Conservation (phyloP, 23 tunicate species). For the Ciona savignyi region DNA sequence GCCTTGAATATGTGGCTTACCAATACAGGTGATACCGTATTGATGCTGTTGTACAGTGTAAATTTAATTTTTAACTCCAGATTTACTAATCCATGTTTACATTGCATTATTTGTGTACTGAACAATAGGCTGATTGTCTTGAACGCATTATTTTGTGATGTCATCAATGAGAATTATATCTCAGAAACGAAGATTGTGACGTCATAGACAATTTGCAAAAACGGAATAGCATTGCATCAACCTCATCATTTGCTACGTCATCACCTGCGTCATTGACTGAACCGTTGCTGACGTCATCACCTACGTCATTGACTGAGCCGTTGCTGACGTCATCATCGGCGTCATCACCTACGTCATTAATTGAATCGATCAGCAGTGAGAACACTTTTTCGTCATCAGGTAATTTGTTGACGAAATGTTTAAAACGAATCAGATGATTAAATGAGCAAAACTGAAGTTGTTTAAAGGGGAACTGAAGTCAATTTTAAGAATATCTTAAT, state of each 20-base stretch:
- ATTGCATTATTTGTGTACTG: not conserved
- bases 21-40: no score
- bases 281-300: not conserved
- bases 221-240: not conserved
- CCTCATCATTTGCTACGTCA: no score
- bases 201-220: not conserved
- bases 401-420: not conserved
- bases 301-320: not conserved
- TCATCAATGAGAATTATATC: not conserved
- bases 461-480: no score
- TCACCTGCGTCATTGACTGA: not conserved
- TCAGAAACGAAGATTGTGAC: not conserved
- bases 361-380: not conserved
- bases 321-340: not conserved
- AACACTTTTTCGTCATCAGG: not conserved
- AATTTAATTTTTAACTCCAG: not conserved
- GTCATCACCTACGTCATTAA: not conserved
- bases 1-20: not conserved
- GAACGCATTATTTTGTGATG: not conserved
- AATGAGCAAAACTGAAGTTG: no score
- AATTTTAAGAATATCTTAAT: no score
- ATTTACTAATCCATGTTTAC: not conserved
- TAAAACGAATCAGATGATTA: not conserved
- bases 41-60: no score
- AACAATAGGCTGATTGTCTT: not conserved